Evolutionary conservation across 2,113 vertebrate genomes (phyloP).

Genomic region (Pomatorhinus ruficollis): DNA sequence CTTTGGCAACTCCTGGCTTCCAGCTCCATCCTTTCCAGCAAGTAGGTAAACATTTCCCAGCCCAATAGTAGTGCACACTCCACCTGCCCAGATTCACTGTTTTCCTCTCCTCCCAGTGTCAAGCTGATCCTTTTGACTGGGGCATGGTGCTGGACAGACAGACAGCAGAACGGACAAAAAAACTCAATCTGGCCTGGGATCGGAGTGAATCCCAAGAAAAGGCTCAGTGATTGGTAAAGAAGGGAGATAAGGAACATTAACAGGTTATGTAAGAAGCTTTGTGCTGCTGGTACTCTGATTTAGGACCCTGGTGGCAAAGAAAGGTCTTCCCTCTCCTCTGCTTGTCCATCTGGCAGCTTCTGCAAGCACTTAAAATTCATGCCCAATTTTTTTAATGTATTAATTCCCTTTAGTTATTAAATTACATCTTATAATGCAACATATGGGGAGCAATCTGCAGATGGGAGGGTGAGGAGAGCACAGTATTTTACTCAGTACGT

Average conservation of each 20-base stretch:
- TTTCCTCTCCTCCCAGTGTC: background rate
- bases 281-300: background rate
- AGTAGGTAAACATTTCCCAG: background rate
- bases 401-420: constrained; percentile 19
- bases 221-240: background rate
- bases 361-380: constrained; percentile 12
- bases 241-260: background rate
- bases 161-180: background rate
- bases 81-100: background rate
- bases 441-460: constrained; percentile 36
- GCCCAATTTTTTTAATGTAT: background rate
- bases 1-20: background rate
- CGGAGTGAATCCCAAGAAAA: background rate
- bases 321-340: background rate
- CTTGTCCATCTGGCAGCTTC: constrained; percentile 24
- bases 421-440: constrained; percentile 12
- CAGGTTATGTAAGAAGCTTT: background rate
- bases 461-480: background rate
- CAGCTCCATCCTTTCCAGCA: background rate
- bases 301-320: background rate
- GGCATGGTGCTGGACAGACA: background rate
- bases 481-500: background rate
- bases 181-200: background rate
- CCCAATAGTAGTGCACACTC: background rate
- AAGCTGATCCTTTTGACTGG: background rate